Conservation (phyloP, 2,797 vertebrate species). For the Pteropus rufus region DNA sequence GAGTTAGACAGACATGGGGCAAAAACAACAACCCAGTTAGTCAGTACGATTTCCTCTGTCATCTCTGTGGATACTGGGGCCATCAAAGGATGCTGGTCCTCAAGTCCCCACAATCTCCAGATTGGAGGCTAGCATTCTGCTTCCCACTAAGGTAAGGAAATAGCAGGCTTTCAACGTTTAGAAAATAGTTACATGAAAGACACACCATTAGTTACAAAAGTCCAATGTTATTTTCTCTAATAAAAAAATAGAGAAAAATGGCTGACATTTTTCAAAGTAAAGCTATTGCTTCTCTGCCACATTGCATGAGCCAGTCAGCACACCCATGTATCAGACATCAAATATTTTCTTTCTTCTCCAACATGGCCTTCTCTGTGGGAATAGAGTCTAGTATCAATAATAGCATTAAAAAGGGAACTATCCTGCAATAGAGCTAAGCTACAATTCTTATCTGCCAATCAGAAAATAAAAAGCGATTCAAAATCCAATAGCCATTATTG, state of each 20-base stretch:
- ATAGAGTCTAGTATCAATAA: not conserved
- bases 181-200: not conserved
- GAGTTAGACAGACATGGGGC: not conserved
- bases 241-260: not conserved
- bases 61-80: not conserved
- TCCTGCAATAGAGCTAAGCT: not conserved
- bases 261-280: slow-evolving; percentile 41
- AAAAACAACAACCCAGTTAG: not conserved
- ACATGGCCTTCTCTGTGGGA: slow-evolving; percentile 32
- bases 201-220: not conserved
- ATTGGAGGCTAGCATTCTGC: not conserved
- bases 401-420: not conserved
- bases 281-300: not conserved
- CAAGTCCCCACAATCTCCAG: not conserved
- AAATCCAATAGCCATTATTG: slow-evolving; percentile 68
- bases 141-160: not conserved
- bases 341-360: slow-evolving; percentile 37
- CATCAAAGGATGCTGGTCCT: not conserved
- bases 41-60: not conserved
- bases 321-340: not conserved
- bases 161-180: not conserved
- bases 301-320: not conserved
- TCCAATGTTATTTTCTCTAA: not conserved
- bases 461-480: slow-evolving; percentile 4
- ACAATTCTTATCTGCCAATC: slow-evolving; percentile 48